phyloP scores from a whole-genome alignment of 2,888 invertebrate genomes.

The Pelosia muscerda region DNA sequence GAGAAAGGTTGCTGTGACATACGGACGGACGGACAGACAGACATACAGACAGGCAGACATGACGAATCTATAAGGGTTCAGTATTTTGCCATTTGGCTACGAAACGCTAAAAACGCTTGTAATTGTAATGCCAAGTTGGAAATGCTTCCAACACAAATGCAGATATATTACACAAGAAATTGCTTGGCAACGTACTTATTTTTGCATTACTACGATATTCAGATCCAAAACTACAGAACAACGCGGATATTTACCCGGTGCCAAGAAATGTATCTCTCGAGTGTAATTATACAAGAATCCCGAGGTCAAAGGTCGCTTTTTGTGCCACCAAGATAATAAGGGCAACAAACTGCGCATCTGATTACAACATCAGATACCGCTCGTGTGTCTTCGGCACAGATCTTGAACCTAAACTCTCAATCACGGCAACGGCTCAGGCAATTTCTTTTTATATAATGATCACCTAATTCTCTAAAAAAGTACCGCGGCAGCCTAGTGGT shows the following conservation, averaged over 20 bases:
- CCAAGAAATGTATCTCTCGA: constrained; percentile 30
- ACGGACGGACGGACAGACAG: no score
- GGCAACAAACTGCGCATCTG: background rate
- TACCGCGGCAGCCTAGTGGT: no score
- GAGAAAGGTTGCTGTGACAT: no score
- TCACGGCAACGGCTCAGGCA: no score
- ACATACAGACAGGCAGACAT: no score
- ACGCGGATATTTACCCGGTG: constrained; percentile 21
- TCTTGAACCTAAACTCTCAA: no score
- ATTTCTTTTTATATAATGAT: no score
- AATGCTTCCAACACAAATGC: background rate
- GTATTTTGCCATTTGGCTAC: no score
- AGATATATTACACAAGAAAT: constrained; percentile 7
- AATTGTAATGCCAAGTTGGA: background rate
- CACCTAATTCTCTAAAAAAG: no score
- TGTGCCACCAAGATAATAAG: background rate
- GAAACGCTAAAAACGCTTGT: no score
- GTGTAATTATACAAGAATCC: constrained; percentile 8
- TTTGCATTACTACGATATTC: constrained; percentile 16
- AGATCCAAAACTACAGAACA: constrained; percentile 24
- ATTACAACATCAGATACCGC: background rate
- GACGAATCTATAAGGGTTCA: no score
- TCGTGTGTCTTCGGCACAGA: no score
- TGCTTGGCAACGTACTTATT: constrained; percentile 18
- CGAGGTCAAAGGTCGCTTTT: background rate